Conservation (phyloP, 2,888 invertebrate genomes). For the Eupithecia exiguata region DNA sequence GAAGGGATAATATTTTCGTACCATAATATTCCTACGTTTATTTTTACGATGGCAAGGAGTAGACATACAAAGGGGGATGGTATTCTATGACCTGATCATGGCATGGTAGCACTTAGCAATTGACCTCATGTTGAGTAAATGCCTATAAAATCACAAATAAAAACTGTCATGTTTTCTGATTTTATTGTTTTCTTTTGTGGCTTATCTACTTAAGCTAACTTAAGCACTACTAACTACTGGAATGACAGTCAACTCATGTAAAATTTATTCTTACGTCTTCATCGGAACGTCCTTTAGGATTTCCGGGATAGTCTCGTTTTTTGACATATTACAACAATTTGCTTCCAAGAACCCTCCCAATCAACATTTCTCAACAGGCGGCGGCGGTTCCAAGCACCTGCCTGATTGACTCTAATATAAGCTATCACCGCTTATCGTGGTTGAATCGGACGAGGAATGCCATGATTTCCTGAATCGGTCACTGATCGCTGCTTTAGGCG, state of each 20-base stretch:
- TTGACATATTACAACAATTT: conserved; percentile 32
- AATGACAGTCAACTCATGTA: background rate
- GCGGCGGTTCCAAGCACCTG: conserved; percentile 45
- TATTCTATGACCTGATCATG: conserved; percentile 13
- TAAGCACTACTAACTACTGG: background rate
- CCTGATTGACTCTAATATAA: conserved; percentile 37
- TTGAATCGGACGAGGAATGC: conserved; percentile 68
- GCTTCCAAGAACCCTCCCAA: conserved; percentile 47
- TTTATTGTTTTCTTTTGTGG: background rate
- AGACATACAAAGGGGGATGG: conserved; percentile 15
- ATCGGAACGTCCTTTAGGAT: conserved; percentile 5
- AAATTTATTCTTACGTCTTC: background rate
- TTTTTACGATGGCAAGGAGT: conserved; percentile 48
- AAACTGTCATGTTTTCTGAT: background rate
- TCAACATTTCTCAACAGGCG: conserved; percentile 44
- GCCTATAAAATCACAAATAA: conserved; percentile 13
- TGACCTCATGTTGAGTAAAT: conserved; percentile 22
- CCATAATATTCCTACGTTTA: conserved; percentile 52
- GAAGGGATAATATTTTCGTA: conserved; percentile 47
- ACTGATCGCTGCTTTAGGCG: conserved; percentile 24
- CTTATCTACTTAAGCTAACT: background rate
- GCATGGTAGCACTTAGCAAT: conserved; percentile 20
- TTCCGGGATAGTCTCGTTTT: background rate
- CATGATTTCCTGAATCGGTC: conserved; percentile 65
- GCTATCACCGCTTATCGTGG: conserved; percentile 33